Evolutionary conservation across 2,797 vertebrate species (phyloP).

Genomic region (Erpetoichthys calabaricus): DNA sequence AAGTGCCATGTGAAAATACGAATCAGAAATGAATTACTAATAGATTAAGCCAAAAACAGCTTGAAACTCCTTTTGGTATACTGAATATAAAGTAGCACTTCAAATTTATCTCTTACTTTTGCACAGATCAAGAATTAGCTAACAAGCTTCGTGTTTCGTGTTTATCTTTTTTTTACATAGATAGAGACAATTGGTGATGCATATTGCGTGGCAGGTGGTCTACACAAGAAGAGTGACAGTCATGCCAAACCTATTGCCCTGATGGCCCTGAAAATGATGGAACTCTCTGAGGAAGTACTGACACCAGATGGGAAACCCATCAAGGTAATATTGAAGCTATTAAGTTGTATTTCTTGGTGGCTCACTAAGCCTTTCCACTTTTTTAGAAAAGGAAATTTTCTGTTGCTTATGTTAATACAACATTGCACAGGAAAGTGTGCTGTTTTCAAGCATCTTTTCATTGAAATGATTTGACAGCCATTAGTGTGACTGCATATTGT

Average conservation of each 20-base stretch:
- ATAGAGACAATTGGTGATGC: constrained; percentile 97
- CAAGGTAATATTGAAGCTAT: constrained; percentile 54
- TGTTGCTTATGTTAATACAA: no score
- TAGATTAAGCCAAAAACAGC: no score
- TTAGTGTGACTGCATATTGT: neutral
- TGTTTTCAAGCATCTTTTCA: neutral
- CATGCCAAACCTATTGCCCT: constrained; percentile 88
- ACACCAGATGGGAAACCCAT: constrained; percentile 89
- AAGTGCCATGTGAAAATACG: no score
- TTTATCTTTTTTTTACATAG: constrained; percentile 35
- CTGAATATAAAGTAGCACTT: no score
- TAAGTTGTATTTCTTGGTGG: neutral
- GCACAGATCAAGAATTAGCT: no score
- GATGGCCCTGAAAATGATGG: constrained; percentile 98
- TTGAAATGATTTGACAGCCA: neutral
- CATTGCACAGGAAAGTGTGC: no score
- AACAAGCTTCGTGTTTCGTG: no score
- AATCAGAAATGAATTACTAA: no score
- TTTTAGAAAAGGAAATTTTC: no score
- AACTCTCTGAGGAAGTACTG: constrained; percentile 90
- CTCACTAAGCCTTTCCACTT: no score
- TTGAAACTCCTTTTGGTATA: no score
- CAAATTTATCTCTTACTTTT: no score
- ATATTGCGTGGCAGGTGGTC: constrained; percentile 87
- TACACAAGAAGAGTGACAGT: constrained; percentile 86